Conservation (phyloP, 1,140 invertebrate genomes). For the Acromyrmex charruanus region DNA sequence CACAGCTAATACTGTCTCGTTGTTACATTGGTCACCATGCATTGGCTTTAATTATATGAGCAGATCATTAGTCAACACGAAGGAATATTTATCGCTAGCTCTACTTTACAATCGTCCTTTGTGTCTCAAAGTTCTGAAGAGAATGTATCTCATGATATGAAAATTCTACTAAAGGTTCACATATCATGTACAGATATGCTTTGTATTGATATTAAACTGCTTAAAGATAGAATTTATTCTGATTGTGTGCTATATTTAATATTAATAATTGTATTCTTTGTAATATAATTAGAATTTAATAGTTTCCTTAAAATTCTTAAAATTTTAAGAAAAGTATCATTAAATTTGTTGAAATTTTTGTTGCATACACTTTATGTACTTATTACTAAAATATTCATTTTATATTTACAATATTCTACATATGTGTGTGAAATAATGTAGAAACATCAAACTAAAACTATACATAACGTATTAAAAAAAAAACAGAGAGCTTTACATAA, state of each 20-base stretch:
- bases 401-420: background rate
- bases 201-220: background rate
- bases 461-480: background rate
- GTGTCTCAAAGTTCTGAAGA: background rate
- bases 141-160: background rate
- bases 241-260: background rate
- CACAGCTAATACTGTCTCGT: constrained; percentile 1
- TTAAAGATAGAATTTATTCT: background rate
- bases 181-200: background rate
- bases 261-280: background rate
- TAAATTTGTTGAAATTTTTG: background rate
- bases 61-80: constrained; percentile 32
- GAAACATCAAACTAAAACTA: background rate
- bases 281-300: background rate
- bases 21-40: constrained; percentile 15
- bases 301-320: background rate
- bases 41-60: constrained; percentile 40
- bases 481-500: background rate
- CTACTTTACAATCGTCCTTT: constrained; percentile 31
- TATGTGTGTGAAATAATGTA: background rate
- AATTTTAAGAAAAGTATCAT: background rate
- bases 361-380: background rate
- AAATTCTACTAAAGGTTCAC: background rate
- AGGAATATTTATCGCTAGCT: constrained; percentile 42
- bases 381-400: background rate